Evolutionary conservation across 2,113 vertebrate species (phyloP), one percentile per base, ranked within the genome.

Genomic region (Cyprinodon tularosa): DNA sequence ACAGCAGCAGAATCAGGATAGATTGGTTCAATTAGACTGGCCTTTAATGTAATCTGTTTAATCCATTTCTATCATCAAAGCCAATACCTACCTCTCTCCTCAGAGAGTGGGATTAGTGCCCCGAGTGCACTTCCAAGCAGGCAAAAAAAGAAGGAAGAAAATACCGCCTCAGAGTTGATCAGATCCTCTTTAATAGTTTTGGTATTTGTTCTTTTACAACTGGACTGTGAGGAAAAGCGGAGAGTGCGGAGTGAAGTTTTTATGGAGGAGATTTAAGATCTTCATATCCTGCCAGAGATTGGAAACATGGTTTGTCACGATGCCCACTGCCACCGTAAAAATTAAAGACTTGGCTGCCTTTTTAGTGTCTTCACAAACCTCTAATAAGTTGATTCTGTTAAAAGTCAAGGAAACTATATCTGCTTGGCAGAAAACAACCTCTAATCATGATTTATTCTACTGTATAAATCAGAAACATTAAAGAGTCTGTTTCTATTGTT

Each of bases 21-120:
- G 88, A 93, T 92, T 78, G 89, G 84, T 91, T 90, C 90, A 92
- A 91, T 92, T 92, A 93, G 88, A 87, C 79, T 81, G 89, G 89
- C 90, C 92, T 93, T 93, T 93, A 91, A 91, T 91, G 89, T 92
- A 91, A 93, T 90, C 91, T 89, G 86, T 89, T 90, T 90, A 93
- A 93, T 92, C 91, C 89, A 91, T 93, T 90, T 89, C 90, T 89
- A 90, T 91, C 89, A 91, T 90, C 89, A 87, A 92, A 91, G 84
- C 91, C 91, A 90, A 93, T 88, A 91, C 86, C 85, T 85, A 74
- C 67, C 83, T 81, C 87, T 86, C 83, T 84, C 85, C 81, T 74
- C 48, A 12, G 86, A 89, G 90, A 82, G 88, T 0, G 48, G 88
- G 90, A 93, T 92, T 91, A 90, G 85, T 62, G 74, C 68, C 84